Evolutionary conservation across 2,113 vertebrate species (phyloP).

Genomic region (Catharus fuscescens): DNA sequence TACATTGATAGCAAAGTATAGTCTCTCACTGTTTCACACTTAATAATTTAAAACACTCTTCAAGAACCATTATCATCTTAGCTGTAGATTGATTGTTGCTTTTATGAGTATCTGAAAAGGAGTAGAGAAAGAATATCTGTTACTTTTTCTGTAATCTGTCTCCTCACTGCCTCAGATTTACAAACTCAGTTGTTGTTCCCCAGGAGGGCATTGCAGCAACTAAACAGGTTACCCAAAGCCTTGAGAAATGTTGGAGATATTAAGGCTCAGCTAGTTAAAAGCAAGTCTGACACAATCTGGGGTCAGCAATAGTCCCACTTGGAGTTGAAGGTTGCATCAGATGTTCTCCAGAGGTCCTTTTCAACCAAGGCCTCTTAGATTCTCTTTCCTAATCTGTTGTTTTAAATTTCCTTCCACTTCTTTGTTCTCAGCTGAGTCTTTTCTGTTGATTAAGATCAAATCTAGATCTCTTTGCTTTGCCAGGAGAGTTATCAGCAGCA

Average conservation of each 20-base stretch:
- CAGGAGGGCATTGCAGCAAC: not conserved
- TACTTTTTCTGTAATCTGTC: not conserved
- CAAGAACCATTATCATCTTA: not conserved
- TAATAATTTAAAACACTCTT: not conserved
- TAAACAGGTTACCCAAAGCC: not conserved
- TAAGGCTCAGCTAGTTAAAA: not conserved
- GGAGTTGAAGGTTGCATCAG: not conserved
- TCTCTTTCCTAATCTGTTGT: not conserved
- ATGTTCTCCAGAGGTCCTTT: not conserved
- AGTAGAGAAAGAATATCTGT: not conserved
- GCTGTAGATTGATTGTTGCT: not conserved
- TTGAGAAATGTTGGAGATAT: not conserved
- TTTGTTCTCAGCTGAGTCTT: not conserved
- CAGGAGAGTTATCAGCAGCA: not conserved
- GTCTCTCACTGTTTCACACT: not conserved
- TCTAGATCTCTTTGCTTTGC: not conserved
- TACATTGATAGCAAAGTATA: not conserved
- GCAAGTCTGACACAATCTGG: not conserved
- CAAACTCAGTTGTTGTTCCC: not conserved
- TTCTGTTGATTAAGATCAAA: not conserved
- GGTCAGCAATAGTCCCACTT: not conserved
- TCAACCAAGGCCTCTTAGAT: not conserved
- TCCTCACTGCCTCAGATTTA: not conserved
- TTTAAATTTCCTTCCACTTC: not conserved
- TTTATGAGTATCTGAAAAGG: not conserved